Conservation (phyloP, 1,140 invertebrate species). For the Zaprionus kolodkinae region DNA sequence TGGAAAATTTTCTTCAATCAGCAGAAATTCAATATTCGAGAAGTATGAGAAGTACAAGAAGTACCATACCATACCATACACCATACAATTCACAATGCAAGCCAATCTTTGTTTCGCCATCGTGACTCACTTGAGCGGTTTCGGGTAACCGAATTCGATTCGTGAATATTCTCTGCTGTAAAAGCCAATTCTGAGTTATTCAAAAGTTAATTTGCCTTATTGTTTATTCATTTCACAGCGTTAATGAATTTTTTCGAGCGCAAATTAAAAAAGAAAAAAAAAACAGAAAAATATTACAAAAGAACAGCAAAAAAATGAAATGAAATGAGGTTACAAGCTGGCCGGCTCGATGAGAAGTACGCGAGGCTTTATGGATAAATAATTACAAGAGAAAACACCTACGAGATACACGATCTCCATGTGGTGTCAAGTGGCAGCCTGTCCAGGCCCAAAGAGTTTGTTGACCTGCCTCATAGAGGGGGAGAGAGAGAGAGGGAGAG, state of each 20-base stretch:
- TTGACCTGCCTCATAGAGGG: conserved; percentile 46
- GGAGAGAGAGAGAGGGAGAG: conserved; percentile 35
- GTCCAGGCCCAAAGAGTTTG: conserved; percentile 32
- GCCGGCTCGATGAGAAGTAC: conserved; percentile 21
- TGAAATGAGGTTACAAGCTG: conserved; percentile 52
- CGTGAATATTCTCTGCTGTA: conserved; percentile 10
- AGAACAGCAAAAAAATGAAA: conserved; percentile 6
- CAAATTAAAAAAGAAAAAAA: conserved; percentile 8
- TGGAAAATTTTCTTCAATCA: conserved; percentile 43
- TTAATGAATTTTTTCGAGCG: conserved; percentile 43
- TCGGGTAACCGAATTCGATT: conserved; percentile 13
- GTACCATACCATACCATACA: no score
- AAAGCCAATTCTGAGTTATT: conserved; percentile 51
- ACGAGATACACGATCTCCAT: conserved; percentile 55
- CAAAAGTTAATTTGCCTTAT: conserved; percentile 75
- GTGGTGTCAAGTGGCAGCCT: conserved; percentile 57
- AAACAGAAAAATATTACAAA: neutral
- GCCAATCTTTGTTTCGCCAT: conserved; percentile 17
- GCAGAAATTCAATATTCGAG: conserved; percentile 34
- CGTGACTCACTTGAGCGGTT: conserved; percentile 24
- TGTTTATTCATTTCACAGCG: conserved; percentile 66
- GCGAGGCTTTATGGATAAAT: conserved; percentile 70
- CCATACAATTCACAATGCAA: conserved; percentile 16
- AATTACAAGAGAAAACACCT: conserved; percentile 80
- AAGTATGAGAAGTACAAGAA: conserved; percentile 1